Evolutionary conservation across 2,888 invertebrate genomes (phyloP).

Genomic region (Ctenicera cuprea): DNA sequence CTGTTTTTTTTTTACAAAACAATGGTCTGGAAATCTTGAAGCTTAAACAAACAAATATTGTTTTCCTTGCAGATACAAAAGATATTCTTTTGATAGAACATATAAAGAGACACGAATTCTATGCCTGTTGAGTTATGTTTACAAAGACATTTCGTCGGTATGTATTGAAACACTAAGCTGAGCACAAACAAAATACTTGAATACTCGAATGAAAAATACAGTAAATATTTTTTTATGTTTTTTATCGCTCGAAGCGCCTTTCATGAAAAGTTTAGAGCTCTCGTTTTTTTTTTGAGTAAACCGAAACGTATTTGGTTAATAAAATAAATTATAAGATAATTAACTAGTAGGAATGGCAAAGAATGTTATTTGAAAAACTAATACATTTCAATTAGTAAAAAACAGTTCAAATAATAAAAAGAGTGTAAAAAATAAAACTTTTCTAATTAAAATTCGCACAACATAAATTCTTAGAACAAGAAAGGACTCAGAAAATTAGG

Average conservation of each 20-base stretch:
- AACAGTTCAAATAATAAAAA: no score
- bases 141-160: background rate
- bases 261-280: no score
- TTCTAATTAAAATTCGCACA: no score
- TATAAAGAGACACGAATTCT: background rate
- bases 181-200: conserved; percentile 9
- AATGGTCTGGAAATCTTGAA: background rate
- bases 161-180: conserved; percentile 5
- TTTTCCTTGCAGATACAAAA: background rate
- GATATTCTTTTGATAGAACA: conserved; percentile 1
- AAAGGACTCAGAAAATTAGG: no score
- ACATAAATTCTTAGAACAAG: no score
- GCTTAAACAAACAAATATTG: conserved; percentile 12
- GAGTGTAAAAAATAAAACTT: no score
- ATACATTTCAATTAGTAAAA: no score
- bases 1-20: background rate
- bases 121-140: background rate
- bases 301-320: no score
- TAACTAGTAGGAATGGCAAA: no score
- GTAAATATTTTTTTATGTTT: background rate
- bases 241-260: background rate
- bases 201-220: background rate
- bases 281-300: no score
- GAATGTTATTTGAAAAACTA: no score
- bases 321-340: no score